Conservation (phyloP, 2,113 vertebrate genomes). For the Platysteira castanea region DNA sequence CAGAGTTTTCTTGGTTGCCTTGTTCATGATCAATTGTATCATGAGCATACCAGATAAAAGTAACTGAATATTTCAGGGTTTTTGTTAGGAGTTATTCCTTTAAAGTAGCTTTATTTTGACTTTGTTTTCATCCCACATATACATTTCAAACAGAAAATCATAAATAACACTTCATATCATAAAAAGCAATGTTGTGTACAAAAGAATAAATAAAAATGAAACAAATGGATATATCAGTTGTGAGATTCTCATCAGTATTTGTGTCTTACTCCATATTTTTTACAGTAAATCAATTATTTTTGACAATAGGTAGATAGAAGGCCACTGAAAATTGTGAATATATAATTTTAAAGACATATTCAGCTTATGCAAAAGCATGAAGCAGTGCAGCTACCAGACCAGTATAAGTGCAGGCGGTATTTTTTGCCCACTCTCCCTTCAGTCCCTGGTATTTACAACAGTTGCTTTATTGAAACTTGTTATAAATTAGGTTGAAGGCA, state of each 20-base stretch:
- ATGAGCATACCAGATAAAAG: conserved; percentile 1
- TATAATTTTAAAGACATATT: background rate
- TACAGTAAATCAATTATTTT: background rate
- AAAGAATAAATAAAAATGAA: background rate
- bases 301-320: background rate
- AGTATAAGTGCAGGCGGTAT: background rate
- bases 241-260: background rate
- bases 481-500: background rate
- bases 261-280: background rate
- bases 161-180: background rate
- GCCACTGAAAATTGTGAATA: background rate
- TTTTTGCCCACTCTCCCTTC: background rate
- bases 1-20: background rate
- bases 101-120: background rate
- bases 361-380: background rate
- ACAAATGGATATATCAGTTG: background rate
- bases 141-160: background rate
- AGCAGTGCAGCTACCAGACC: background rate
- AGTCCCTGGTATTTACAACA: background rate
- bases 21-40: background rate
- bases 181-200: background rate
- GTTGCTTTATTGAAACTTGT: background rate
- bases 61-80: background rate
- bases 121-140: background rate
- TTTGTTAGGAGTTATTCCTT: conserved; percentile 13